Conservation (phyloP, 2,113 vertebrate species). For the Gymnorhina tibicen region DNA sequence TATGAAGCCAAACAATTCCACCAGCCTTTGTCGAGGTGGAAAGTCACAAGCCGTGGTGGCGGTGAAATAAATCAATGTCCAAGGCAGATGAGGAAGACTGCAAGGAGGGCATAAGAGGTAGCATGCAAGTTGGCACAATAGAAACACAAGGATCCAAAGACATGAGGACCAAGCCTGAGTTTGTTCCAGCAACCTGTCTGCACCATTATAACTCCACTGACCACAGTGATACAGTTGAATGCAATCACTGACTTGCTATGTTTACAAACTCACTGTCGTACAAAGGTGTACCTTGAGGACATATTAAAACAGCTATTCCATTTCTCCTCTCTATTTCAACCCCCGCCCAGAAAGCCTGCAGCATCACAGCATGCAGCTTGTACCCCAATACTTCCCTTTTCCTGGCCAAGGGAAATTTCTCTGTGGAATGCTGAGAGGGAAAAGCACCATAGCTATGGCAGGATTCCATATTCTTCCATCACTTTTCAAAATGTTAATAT, state of each 20-base stretch:
- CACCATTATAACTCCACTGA: background rate
- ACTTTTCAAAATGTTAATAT: background rate
- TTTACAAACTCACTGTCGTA: conserved; percentile 2
- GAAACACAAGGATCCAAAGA: background rate
- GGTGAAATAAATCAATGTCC: background rate
- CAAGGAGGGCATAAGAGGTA: background rate
- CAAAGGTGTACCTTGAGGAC: background rate
- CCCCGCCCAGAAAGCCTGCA: background rate
- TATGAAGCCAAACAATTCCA: conserved; percentile 19
- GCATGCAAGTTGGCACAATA: background rate
- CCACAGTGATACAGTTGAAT: background rate
- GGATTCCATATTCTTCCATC: background rate
- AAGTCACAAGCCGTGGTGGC: background rate
- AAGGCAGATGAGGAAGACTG: background rate
- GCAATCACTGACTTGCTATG: background rate
- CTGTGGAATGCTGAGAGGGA: background rate
- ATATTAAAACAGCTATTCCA: background rate
- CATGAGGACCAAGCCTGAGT: background rate
- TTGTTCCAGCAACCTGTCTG: background rate
- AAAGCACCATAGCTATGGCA: background rate
- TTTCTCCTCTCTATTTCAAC: background rate
- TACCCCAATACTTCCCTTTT: background rate
- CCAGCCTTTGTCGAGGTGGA: background rate
- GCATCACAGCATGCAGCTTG: background rate
- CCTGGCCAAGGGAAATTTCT: no score